Percentiles rank a stretch among this genome's conserved stretches.
phyloP scores from a whole-genome alignment of 2,888 invertebrate genomes.

The Hololepta plana region DNA sequence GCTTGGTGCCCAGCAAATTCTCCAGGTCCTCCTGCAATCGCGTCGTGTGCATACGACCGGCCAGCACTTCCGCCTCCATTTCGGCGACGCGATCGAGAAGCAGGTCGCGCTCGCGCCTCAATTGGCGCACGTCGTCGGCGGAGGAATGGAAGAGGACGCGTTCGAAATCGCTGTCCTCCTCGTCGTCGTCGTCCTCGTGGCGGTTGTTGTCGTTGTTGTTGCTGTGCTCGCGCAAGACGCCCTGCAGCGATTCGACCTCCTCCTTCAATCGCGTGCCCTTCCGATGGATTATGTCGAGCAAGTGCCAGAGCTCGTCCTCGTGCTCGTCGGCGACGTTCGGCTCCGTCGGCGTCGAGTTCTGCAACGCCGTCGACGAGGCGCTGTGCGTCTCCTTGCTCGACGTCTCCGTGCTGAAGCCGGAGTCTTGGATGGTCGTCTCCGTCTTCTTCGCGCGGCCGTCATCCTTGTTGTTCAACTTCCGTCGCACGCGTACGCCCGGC shows the following conservation, averaged over 20 bases:
- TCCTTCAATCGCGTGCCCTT: constrained; percentile 45
- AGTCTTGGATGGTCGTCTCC: constrained; percentile 54
- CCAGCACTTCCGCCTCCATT: constrained; percentile 54
- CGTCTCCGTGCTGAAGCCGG: constrained; percentile 81
- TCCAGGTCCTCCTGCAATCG: constrained; percentile 46
- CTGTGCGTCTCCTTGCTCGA: constrained; percentile 66
- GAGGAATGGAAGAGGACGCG: constrained; percentile 22
- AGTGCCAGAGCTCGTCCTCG: constrained; percentile 70
- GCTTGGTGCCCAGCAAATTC: constrained; percentile 35
- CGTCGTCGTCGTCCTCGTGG: constrained; percentile 14
- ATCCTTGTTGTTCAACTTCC: constrained; percentile 21
- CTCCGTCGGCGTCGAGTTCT: too few species aligned
- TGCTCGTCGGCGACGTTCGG: constrained; percentile 31
- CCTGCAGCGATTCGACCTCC: constrained; percentile 42
- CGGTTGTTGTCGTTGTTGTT: constrained; percentile 5
- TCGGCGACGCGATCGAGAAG: constrained; percentile 56
- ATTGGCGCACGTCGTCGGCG: constrained; percentile 36
- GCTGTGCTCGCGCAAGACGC: constrained; percentile 23
- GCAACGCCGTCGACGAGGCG: constrained; percentile 36
- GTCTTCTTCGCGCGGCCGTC: constrained; percentile 28
- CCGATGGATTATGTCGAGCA: constrained; percentile 72
- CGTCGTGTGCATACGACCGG: constrained; percentile 43
- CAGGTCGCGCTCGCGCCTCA: constrained; percentile 58
- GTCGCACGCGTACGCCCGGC: constrained; percentile 58
- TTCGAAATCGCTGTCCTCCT: constrained; percentile 19